Evolutionary conservation across 2,888 invertebrate species (phyloP), one percentile per base, ranked within the genome.

Genomic region (Acanthopleura granulata): DNA sequence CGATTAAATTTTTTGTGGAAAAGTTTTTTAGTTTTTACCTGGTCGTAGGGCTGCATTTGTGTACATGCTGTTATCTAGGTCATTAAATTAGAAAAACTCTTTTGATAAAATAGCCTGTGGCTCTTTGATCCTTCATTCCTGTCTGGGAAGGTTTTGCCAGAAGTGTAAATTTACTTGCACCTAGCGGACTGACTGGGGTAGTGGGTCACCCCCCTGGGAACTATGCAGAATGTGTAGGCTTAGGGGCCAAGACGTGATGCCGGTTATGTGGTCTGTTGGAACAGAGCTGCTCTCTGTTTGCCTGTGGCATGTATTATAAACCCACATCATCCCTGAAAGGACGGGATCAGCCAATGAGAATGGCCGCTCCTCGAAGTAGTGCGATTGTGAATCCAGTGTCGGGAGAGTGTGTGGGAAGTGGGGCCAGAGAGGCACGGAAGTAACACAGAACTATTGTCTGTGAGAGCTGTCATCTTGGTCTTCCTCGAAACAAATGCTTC

Each of bases 161-260:
- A 22, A 27, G 66, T 27, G 29, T 66, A 66, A 66, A 66, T 66
- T 66, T 66, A 25, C 66, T 66, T 27, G 66, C 66, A 66, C 66
- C 25, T 15, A 66, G 29, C 16, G 18, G 66, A 15, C 29, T 27
- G 25, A 66, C 22, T 66, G 15, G 16, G 29, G 16, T 66, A 16
- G 27, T 27, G 66, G 66, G 66, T 66, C 66, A 66, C 25, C 22
- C 29, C 16, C 4, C 66, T 66, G 66, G 66, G 66, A 66, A 66
- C 18, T 57, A n/a, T 57, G 57, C 12, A 57, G 40, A 40, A 40
- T 57, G 57, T 57, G 57, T 27, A 27, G 66, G 22, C 29, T 27
- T 27, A 22, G 4, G 25, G 29, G 66, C 66, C 22, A 27, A 27
- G 29, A 22, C 22, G 66, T 27, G 29, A 66, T 66, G 66, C 27